A percentile compares a stretch with the other conserved stretches of the same genome.
These are phyloP conservation scores for Galeruca laticollis DNA, from an alignment of 2,888 invertebrate species.

Conservation along the genomic window DNA sequence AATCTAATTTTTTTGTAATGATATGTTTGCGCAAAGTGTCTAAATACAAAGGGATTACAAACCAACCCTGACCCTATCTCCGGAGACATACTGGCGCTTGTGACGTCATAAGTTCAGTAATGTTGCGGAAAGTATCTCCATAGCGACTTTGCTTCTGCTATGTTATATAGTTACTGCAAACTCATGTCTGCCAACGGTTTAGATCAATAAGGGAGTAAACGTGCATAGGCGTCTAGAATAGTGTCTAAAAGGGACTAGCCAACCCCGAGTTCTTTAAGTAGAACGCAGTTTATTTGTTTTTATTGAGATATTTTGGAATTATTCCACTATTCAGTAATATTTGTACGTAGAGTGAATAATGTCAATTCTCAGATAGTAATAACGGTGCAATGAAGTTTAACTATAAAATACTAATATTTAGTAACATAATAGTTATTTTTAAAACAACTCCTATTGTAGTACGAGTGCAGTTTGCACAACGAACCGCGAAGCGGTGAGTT, in stretches of 20 bases:
- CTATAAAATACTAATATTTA: too few relatives aligned
- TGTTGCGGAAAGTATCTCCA: slow-evolving; percentile 65
- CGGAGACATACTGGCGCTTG: slow-evolving; percentile 66
- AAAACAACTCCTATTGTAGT: too few relatives aligned
- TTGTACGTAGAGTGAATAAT: too few relatives aligned
- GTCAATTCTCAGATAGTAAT: too few relatives aligned
- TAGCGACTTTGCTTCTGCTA: slow-evolving; percentile 59
- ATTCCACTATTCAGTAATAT: too few relatives aligned
- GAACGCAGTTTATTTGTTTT: too few relatives aligned
- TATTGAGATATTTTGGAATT: too few relatives aligned
- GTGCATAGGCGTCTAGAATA: slow-evolving; percentile 18
- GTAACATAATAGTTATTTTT: too few relatives aligned
- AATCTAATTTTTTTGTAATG: not conserved
- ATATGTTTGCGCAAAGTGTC: not conserved
- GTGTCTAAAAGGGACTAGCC: slow-evolving; percentile 3
- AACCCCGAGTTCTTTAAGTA: slow-evolving; percentile 2
- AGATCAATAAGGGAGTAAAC: slow-evolving; percentile 50
- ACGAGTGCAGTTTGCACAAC: too few relatives aligned
- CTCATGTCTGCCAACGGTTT: slow-evolving; percentile 47
- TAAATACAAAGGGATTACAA: not conserved
- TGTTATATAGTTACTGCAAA: slow-evolving; percentile 56
- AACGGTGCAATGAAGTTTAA: too few relatives aligned
- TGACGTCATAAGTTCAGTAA: slow-evolving; percentile 64
- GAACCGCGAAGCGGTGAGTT: too few relatives aligned
- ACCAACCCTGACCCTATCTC: slow-evolving; percentile 68